Percentiles rank a stretch among this genome's conserved stretches.
Evolutionary conservation across 2,888 invertebrate species (phyloP).

Genomic region (Drosophila helvetica): DNA sequence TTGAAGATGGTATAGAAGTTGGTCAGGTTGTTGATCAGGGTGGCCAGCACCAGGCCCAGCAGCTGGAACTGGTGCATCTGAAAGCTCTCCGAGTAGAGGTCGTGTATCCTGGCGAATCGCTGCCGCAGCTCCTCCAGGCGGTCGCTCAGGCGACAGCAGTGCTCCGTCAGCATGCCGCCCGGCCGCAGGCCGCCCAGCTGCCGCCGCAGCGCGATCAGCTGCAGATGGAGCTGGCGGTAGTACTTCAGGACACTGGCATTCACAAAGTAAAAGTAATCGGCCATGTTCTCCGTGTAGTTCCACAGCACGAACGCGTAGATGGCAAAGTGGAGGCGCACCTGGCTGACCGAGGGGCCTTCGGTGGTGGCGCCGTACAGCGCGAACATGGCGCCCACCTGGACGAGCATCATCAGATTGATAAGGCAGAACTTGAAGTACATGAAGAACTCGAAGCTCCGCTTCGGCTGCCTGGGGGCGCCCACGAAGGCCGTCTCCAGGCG

Average conservation of each 20-base stretch:
- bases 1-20: constrained; percentile 76
- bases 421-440: constrained; percentile 71
- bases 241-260: constrained; percentile 69
- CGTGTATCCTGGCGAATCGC: constrained; percentile 54
- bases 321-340: constrained; percentile 62
- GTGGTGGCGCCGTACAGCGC: constrained; percentile 41
- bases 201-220: constrained; percentile 48
- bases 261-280: constrained; percentile 75
- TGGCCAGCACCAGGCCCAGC: constrained; percentile 70
- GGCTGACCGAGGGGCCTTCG: constrained; percentile 8
- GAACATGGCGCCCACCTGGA: constrained; percentile 67
- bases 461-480: constrained; percentile 41
- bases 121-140: constrained; percentile 49
- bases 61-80: constrained; percentile 76
- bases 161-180: constrained; percentile 38
- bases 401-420: constrained; percentile 74
- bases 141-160: constrained; percentile 57
- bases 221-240: constrained; percentile 62
- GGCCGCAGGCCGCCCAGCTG: constrained; percentile 9
- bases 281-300: constrained; percentile 81
- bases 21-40: constrained; percentile 75
- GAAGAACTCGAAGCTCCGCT: constrained; percentile 62
- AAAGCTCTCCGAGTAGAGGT: constrained; percentile 57
- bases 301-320: constrained; percentile 75
- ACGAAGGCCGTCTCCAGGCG: constrained; percentile 65